Conservation (phyloP, 64 coral and sea anemone species). For the Cladopsammia gracilis region DNA sequence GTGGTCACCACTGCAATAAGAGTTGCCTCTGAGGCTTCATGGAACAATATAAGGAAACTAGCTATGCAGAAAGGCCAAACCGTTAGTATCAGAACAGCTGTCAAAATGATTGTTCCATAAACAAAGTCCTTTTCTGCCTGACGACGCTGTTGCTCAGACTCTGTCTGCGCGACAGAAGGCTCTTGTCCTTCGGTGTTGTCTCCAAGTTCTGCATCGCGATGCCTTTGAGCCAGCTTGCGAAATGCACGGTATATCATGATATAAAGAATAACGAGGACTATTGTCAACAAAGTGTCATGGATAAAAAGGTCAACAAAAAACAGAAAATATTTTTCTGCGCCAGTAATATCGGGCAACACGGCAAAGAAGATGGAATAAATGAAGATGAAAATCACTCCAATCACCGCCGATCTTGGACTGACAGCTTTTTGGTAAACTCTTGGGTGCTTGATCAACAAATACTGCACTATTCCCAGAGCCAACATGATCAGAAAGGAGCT, state of each 20-base stretch:
- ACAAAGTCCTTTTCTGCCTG: conserved; percentile 72
- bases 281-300: conserved; percentile 67
- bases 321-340: conserved; percentile 6
- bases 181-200: background rate
- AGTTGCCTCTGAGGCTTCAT: background rate
- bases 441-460: conserved; percentile 65
- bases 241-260: conserved; percentile 70
- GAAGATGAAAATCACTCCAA: conserved; percentile 50
- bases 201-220: conserved; percentile 28
- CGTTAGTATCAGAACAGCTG: conserved; percentile 46
- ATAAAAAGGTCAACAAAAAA: conserved; percentile 65
- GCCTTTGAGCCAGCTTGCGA: conserved; percentile 7
- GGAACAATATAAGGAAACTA: background rate
- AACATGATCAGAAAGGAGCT: conserved; percentile 86
- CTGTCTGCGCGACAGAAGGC: background rate
- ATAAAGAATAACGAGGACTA: conserved; percentile 70
- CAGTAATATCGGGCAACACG: conserved; percentile 79
- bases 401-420: conserved; percentile 11
- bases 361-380: conserved; percentile 90
- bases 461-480: conserved; percentile 65
- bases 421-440: conserved; percentile 54
- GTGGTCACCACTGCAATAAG: conserved; percentile 9
- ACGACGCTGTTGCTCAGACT: conserved; percentile 13
- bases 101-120: conserved; percentile 44
- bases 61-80: conserved; percentile 41